Percentiles rank a stretch among this genome's conserved stretches.
phyloP scores from a whole-genome alignment of 1,140 invertebrate species.

The Euwallacea similis region DNA sequence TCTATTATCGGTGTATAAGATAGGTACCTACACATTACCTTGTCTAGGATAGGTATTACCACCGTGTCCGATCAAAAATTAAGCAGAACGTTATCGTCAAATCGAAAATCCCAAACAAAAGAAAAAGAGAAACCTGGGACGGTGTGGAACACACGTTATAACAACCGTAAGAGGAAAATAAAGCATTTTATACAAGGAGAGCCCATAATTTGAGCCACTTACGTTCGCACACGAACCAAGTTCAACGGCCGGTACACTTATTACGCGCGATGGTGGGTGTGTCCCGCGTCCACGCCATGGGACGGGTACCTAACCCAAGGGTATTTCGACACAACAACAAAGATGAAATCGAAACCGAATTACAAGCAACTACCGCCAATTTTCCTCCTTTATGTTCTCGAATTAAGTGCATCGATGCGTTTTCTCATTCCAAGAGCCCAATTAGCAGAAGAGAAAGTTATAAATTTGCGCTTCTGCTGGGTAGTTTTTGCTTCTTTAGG shows the following conservation, averaged over 20 bases:
- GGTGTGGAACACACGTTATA: background rate
- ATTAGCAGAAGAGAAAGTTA: too few relatives aligned
- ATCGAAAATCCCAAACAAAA: background rate
- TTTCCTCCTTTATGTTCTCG: constrained; percentile 2
- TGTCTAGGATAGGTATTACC: too few relatives aligned
- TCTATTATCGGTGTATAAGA: too few relatives aligned
- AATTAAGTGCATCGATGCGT: constrained; percentile 1
- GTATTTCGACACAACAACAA: constrained; percentile 16
- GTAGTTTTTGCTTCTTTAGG: too few relatives aligned
- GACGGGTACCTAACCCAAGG: background rate
- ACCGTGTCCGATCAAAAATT: too few relatives aligned
- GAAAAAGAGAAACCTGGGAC: background rate
- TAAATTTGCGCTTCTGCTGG: too few relatives aligned
- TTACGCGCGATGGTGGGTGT: constrained; percentile 6
- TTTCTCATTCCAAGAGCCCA: background rate
- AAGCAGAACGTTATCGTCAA: too few relatives aligned
- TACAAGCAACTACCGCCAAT: constrained; percentile 4
- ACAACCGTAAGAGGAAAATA: constrained; percentile 2
- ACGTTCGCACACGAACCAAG: constrained; percentile 16
- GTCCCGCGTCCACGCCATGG: constrained; percentile 6
- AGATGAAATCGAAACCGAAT: constrained; percentile 21
- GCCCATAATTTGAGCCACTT: constrained; percentile 13
- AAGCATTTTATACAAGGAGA: constrained; percentile 6
- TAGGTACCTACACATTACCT: too few relatives aligned
- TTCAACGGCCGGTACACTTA: constrained; percentile 22